Evolutionary conservation across 2,113 vertebrate genomes (phyloP), one percentile per base, ranked within the genome.

Genomic region (Tyto alba): DNA sequence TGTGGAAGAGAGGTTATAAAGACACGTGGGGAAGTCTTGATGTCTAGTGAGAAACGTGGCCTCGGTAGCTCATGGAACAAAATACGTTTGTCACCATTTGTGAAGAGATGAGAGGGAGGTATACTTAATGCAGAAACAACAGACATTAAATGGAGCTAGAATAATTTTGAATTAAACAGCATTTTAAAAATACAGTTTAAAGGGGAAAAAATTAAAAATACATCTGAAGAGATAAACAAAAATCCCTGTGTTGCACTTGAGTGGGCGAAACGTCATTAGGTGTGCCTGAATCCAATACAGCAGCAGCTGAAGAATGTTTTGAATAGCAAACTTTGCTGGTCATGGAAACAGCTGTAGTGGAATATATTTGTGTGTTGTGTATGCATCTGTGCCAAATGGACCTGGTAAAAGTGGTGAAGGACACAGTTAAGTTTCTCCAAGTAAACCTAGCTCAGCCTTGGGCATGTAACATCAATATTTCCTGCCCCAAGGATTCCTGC

Each of bases 291-390:
- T 40, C 64, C 64, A 56, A 63, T 32, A 9, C 8, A 20, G 12
- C 32, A 45, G 41, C 47, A n/a, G 41, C 9, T 67, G 43, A 43
- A 63, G 34, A 68, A 3, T 87, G 76, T 89, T 96, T 77, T 71
- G 62, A 55, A 72, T 72, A 96, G 85, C 85, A 96, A 76, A 91
- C 62, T 87, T 25, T 52, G 23, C 68, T 87, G 53, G n/a, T 90
- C 76, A 55, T 89, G 76, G 94, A 68, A 83, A 92, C 94, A 72
- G 43, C 60, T 75, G 56, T 72, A 78, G 88, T n/a, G 66, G 74
- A 89, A 68, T 72, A 32, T 71, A 53, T 87, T 87, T 75, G 77
- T 60, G 30, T 30, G 20, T 9, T 56, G 10, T 41, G 43, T 78
- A 60, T 47, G 50, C 43, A 38, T 73, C 74, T 66, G 3, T 29